Conservation (phyloP, 2,888 invertebrate genomes). For the Poecilobothrus nobilitatus region DNA sequence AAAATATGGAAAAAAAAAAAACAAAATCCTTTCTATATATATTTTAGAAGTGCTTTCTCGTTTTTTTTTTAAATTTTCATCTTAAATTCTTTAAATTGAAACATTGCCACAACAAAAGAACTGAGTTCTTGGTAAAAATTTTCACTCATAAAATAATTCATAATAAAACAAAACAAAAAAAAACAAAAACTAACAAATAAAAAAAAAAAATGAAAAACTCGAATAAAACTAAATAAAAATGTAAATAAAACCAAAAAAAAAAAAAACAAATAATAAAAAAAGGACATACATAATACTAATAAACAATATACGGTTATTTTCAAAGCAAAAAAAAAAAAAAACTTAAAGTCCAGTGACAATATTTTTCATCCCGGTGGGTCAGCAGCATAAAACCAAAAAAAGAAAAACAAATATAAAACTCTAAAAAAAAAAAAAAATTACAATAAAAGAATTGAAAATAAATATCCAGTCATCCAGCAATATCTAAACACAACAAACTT, state of each 20-base stretch:
- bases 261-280: neutral
- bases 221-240: constrained; percentile 2
- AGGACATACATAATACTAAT: neutral
- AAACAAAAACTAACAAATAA: no score
- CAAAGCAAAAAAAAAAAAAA: neutral
- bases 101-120: no score
- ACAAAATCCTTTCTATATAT: no score
- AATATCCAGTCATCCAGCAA: neutral
- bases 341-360: neutral
- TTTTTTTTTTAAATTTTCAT: no score
- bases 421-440: neutral
- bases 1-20: no score
- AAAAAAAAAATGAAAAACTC: neutral
- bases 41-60: no score
- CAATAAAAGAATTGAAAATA: neutral
- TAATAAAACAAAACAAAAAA: neutral
- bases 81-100: no score
- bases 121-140: neutral
- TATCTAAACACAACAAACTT: neutral
- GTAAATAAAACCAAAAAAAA: neutral
- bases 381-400: neutral
- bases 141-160: neutral
- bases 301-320: constrained; percentile 3
- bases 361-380: constrained; percentile 1
- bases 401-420: neutral